phyloP scores from a whole-genome alignment of 2,888 invertebrate genomes.

The Monochamus alternatus region DNA sequence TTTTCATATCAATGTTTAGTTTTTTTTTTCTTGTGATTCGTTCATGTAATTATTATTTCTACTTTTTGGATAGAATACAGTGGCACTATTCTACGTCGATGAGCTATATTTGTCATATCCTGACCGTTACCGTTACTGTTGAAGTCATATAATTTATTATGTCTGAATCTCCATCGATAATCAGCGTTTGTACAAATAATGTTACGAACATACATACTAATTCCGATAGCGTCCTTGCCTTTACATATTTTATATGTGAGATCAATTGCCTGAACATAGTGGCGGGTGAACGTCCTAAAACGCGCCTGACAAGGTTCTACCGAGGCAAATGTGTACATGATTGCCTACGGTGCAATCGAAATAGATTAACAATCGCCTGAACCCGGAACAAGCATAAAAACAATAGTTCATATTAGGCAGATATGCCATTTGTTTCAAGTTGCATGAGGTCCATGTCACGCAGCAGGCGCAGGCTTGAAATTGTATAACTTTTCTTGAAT shows the following conservation, averaged over 20 bases:
- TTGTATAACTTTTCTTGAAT: too few species aligned
- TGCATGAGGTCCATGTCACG: not conserved
- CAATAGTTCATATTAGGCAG: not conserved
- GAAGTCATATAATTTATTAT: slow-evolving; percentile 14
- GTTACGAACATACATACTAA: slow-evolving; percentile 8
- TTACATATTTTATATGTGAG: slow-evolving; percentile 20
- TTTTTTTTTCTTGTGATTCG: too few species aligned
- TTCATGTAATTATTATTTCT: too few species aligned
- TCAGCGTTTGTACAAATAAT: slow-evolving; percentile 22
- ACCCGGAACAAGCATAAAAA: slow-evolving; percentile 21
- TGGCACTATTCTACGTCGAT: not conserved
- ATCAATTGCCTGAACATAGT: slow-evolving; percentile 16
- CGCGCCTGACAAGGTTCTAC: slow-evolving; percentile 26
- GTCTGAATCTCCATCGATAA: slow-evolving; percentile 6
- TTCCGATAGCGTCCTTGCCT: slow-evolving; percentile 22
- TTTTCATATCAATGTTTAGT: too few species aligned
- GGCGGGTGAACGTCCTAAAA: slow-evolving; percentile 24
- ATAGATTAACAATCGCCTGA: slow-evolving; percentile 13
- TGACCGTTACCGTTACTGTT: not conserved
- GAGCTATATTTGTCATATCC: not conserved
- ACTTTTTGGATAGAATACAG: too few species aligned
- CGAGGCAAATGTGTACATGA: slow-evolving; percentile 16
- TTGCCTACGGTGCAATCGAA: slow-evolving; percentile 11
- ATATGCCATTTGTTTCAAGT: not conserved
- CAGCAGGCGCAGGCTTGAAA: too few species aligned